Percentiles rank a stretch among this genome's conserved stretches.
Conservation (phyloP, 2,888 invertebrate genomes). For the Plagodis pulveraria region DNA sequence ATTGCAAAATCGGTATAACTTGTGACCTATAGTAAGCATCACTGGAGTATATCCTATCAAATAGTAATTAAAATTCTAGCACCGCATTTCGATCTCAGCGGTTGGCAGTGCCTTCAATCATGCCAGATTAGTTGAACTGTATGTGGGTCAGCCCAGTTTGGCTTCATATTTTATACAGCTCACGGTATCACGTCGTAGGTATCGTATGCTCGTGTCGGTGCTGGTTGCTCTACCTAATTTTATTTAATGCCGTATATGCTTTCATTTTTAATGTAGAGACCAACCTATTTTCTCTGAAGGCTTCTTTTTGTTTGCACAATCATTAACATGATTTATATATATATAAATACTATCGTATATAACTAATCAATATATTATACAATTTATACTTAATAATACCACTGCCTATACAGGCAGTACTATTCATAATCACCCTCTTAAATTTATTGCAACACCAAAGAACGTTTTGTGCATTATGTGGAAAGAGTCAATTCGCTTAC, state of each 20-base stretch:
- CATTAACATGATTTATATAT: too few species aligned
- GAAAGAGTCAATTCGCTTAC: too few species aligned
- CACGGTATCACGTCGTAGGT: constrained; percentile 21
- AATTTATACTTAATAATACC: too few species aligned
- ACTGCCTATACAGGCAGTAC: too few species aligned
- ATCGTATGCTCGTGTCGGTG: constrained; percentile 14
- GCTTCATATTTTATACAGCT: constrained; percentile 53
- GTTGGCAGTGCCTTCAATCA: constrained; percentile 55
- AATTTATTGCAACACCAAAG: too few species aligned
- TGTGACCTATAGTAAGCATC: constrained; percentile 10
- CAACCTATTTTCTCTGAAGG: too few species aligned
- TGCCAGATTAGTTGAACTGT: constrained; percentile 60
- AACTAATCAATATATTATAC: too few species aligned
- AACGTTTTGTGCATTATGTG: too few species aligned
- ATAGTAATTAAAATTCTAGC: constrained; percentile 68
- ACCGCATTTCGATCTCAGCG: constrained; percentile 59
- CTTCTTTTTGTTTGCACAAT: too few species aligned
- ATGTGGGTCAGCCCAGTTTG: constrained; percentile 65
- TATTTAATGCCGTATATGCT: constrained; percentile 10
- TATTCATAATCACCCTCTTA: too few species aligned
- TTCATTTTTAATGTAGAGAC: not conserved
- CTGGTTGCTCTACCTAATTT: constrained; percentile 21
- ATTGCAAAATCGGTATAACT: too few species aligned
- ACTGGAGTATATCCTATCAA: constrained; percentile 44
- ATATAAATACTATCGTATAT: too few species aligned